These are phyloP conservation scores for Ursus arctos DNA, from an alignment of 2,113 vertebrate genomes.

Conservation along the genomic window DNA sequence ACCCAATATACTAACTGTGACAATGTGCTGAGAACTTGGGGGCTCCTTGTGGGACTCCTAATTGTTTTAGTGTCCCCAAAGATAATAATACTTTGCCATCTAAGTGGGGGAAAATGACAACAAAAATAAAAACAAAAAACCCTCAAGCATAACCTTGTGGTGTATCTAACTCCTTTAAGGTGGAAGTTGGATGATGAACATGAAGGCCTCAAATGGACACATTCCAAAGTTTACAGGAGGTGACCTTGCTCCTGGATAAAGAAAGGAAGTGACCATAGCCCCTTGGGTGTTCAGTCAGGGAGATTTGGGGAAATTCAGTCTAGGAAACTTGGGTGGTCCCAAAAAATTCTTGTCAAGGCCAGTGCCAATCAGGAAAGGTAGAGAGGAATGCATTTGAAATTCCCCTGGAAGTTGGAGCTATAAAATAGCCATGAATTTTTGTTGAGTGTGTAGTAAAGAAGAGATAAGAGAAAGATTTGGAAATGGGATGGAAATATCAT, in stretches of 20 bases:
- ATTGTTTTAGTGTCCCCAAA: neutral
- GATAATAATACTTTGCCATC: neutral
- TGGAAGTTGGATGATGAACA: neutral
- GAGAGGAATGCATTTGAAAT: constrained; percentile 64
- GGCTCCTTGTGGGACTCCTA: neutral
- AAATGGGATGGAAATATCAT: neutral
- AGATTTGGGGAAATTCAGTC: constrained; percentile 73
- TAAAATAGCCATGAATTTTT: constrained; percentile 61
- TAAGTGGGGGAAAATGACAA: neutral
- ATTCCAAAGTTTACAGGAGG: constrained; percentile 57
- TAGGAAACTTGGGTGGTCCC: constrained; percentile 57
- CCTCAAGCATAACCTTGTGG: neutral
- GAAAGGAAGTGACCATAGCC: constrained; percentile 56
- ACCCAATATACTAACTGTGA: neutral
- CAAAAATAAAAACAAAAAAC: neutral
- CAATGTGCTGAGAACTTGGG: neutral
- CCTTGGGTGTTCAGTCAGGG: constrained; percentile 11
- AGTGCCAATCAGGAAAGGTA: constrained; percentile 43
- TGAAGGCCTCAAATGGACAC: constrained; percentile 30
- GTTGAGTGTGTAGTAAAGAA: constrained; percentile 23
- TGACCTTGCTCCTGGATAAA: constrained; percentile 59
- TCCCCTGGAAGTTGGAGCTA: constrained; percentile 67
- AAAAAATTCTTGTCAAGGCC: constrained; percentile 47
- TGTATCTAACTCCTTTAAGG: neutral
- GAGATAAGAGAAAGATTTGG: constrained; percentile 9